A percentile compares a stretch with the other conserved stretches of the same genome.
phyloP scores from a whole-genome alignment of 2,113 vertebrate species.

The Phocoena phocoena region DNA sequence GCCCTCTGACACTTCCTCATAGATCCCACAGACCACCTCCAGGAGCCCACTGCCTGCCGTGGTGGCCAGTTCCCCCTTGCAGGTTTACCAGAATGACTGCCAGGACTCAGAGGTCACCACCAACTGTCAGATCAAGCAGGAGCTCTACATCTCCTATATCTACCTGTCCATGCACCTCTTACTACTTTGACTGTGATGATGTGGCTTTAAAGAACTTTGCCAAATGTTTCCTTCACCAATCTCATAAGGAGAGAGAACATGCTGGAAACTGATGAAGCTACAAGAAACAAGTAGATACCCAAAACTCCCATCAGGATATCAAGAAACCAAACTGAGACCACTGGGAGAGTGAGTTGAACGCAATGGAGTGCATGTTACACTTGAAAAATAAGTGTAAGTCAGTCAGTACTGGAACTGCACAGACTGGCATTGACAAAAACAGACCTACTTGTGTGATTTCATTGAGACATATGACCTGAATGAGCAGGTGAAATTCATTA shows the following conservation, averaged over 20 bases:
- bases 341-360: not conserved
- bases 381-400: not conserved
- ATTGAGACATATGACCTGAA: not conserved
- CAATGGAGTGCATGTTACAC: not conserved
- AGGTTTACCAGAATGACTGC: not conserved
- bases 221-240: not conserved
- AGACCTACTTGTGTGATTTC: not conserved
- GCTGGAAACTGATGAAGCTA: not conserved
- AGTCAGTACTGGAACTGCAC: not conserved
- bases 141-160: no score
- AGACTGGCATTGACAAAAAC: not conserved
- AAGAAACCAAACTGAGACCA: not conserved
- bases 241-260: not conserved
- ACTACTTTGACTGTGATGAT: not conserved
- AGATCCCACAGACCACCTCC: not conserved
- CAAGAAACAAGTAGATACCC: not conserved
- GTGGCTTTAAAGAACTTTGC: not conserved
- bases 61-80: no score
- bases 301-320: not conserved
- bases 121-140: not conserved
- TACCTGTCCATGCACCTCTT: not conserved
- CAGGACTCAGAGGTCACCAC: not conserved
- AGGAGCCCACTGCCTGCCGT: no score
- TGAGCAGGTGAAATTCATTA: not conserved
- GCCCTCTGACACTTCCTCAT: not conserved